A percentile compares a stretch with the other conserved stretches of the same genome.
Evolutionary conservation across 2,797 vertebrate species (phyloP).

Genomic region (Brotula barbata): DNA sequence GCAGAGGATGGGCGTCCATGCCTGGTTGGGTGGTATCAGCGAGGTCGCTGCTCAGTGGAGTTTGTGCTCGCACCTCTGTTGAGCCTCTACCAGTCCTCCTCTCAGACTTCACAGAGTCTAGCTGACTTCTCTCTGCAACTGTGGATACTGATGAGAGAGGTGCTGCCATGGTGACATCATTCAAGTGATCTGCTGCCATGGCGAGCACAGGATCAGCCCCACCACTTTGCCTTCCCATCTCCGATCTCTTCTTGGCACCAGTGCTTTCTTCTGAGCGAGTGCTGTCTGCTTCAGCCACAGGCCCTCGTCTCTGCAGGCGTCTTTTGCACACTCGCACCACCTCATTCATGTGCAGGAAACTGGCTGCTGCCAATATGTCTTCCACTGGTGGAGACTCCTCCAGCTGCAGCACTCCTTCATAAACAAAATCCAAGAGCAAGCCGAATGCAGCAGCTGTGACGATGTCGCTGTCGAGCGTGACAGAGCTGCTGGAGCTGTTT

Average conservation of each 20-base stretch:
- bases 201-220: slow-evolving; percentile 27
- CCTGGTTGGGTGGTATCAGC: slow-evolving; percentile 93
- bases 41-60: slow-evolving; percentile 74
- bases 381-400: slow-evolving; percentile 85
- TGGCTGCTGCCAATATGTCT: slow-evolving; percentile 91
- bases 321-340: slow-evolving; percentile 94
- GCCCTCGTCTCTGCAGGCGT: slow-evolving; percentile 85
- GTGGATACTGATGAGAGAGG: slow-evolving; percentile 38
- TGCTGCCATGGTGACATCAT: slow-evolving; percentile 33
- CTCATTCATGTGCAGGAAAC: slow-evolving; percentile 97
- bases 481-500: slow-evolving; percentile 68
- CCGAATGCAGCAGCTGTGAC: slow-evolving; percentile 90
- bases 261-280: slow-evolving; percentile 85
- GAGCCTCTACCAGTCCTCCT: slow-evolving; percentile 58
- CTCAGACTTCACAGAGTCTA: slow-evolving; percentile 63
- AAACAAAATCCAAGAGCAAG: slow-evolving; percentile 93
- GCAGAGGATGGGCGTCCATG: slow-evolving; percentile 76
- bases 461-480: slow-evolving; percentile 90
- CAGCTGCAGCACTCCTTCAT: slow-evolving; percentile 87
- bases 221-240: slow-evolving; percentile 24
- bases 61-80: slow-evolving; percentile 55
- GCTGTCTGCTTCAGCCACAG: slow-evolving; percentile 90
- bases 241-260: slow-evolving; percentile 53
- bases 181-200: slow-evolving; percentile 40
- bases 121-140: slow-evolving; percentile 42